Percentiles rank a stretch among this genome's conserved stretches.
Evolutionary conservation across 2,797 vertebrate species (phyloP).

Genomic region (Rousettus madagascariensis): DNA sequence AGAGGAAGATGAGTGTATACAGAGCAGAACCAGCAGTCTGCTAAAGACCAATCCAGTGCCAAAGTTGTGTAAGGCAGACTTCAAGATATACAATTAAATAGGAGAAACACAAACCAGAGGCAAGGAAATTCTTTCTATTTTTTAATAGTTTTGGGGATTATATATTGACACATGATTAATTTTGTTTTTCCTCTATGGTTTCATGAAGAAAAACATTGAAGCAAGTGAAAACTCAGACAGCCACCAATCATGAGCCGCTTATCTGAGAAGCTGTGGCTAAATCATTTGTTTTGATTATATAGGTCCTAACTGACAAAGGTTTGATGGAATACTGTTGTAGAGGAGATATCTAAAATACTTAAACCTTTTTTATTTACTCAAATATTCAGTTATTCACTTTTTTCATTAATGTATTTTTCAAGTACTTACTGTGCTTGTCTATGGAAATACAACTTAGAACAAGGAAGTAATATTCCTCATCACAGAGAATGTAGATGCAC

Average conservation of each 20-base stretch:
- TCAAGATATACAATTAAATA: neutral
- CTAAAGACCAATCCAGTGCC: neutral
- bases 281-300: neutral
- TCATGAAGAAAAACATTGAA: neutral
- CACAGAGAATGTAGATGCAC: neutral
- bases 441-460: neutral
- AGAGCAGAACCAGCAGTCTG: neutral
- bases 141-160: neutral
- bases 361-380: neutral
- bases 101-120: neutral
- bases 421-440: neutral
- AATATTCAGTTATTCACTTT: neutral
- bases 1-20: too few relatives aligned
- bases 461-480: neutral
- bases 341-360: neutral
- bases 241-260: neutral
- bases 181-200: neutral
- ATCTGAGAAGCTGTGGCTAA: neutral
- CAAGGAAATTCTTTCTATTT: neutral
- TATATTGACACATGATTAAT: neutral
- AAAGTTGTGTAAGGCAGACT: neutral
- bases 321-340: neutral
- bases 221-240: neutral
- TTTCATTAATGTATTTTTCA: constrained; percentile 13
- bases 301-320: neutral